Evolutionary conservation across 2,888 invertebrate species (phyloP), one percentile per base, ranked within the genome.

Genomic region (Drosophila yooni): DNA sequence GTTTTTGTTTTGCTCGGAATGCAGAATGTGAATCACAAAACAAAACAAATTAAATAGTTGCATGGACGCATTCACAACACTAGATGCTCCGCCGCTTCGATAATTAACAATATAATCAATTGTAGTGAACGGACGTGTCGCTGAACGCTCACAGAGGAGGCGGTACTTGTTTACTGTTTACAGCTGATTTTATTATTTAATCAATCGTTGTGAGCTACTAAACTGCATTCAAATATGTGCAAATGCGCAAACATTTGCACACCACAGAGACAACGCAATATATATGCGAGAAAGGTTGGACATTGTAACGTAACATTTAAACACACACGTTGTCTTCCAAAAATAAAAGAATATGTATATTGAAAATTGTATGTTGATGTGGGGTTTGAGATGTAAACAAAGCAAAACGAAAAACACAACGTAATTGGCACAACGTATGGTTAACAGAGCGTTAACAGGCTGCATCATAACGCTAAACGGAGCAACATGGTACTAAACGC

Each of bases 1-100:
- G 74, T 82, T 80, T 80, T 80, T 80, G 79, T 80, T 80, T 80
- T 80, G 79, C 80, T 80, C 79, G 31, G 46, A 33, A 38, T 38
- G 66, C 68, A 63, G 82, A 43, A 70, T 52, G 60, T 62, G 34
- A 57, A 60, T 38, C 52, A 79, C 77, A 79, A 63, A 54, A 81
- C 77, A 79, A 66, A 58, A 62, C 61, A 71, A 58, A 67, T 52
- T 27, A 36, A 51, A 50, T 40, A 48, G 11, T 29, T 71, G 54
- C 54, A 62, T 18, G 43, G 58, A 31, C 68, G 11, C 36, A 52
- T 3, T 27, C 18, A 52, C 43, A 46, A 25, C 3, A 70, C n/a
- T 18, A 31, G 27, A 59, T n/a, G 8, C 70, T 70, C 27, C 13
- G 10, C 1, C 34, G 11, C 27, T 50, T 21, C 18, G 15, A 40